Base-by-base conservation (phyloP, 2,113 vertebrate genomes). In the Psammodynastes pulverulentus region DNA sequence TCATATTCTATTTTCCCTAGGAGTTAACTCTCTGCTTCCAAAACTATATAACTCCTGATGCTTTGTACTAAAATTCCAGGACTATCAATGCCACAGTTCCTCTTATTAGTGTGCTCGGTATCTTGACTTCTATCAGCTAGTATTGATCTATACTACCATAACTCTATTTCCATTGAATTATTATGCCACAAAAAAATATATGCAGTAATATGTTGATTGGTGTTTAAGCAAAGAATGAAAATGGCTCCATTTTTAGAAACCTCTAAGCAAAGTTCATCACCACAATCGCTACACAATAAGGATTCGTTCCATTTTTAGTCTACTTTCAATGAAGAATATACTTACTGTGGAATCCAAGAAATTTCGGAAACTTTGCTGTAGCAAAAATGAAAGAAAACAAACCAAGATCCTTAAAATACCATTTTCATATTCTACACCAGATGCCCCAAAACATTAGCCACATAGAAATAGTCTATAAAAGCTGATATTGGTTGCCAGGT, bases 401-500 rank as follows among this genome's bases (percentile, higher is more conserved):
- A 56, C 15, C 12, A 45, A 56, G 67, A 87, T 91, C 52, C 88
- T 26, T 86, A 52, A 89, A 49, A 52, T 85, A 85, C n/a, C 53
- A 86, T 62, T 51, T 92, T 89, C 91, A 86, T 89, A 92, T 92
- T 91, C 90, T 86, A 89, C 90, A 89, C 72, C 72, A 86, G 79
- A 93, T 91, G 92, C 87, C 62, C 54, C 84, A 51, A 93, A 91
- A 91, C 23, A 46, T 91, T 67, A 89, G 54, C 87, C 88, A 89
- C 86, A 86, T 54, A 91, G 79, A 89, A 91, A 93, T 86, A 89
- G 48, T 86, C 79, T 48, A 86, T 87, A 1, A 90, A 34, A 86
- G 9, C 0, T 0, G 2, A 79, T 6, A 0, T 0, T 26, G 1
- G 0, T 46, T 48, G 34, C 79, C 24, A 0, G 10, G 0, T 0